phyloP scores from a whole-genome alignment of 2,888 invertebrate genomes.

The Bombyx huttoni region DNA sequence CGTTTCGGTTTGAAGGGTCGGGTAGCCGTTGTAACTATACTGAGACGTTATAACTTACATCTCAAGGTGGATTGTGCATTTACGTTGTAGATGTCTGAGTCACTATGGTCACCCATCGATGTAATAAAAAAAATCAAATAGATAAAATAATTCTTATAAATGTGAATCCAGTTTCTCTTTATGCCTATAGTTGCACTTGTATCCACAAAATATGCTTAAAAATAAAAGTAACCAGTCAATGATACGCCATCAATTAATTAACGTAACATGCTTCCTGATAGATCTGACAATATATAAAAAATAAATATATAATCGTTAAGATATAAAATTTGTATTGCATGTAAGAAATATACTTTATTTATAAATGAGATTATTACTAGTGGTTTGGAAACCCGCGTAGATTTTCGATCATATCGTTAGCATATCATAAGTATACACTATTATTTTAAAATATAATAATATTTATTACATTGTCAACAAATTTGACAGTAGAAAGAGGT shows the following conservation, averaged over 20 bases:
- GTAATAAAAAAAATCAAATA: too few species aligned
- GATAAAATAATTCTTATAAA: too few species aligned
- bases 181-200: not conserved
- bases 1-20: too few species aligned
- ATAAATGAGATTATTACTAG: conserved; percentile 26
- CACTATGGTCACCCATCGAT: too few species aligned
- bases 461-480: not conserved
- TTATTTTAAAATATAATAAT: conserved; percentile 2
- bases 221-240: conserved; percentile 41
- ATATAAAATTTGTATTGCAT: conserved; percentile 48
- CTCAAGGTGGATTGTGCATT: too few species aligned
- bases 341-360: conserved; percentile 38
- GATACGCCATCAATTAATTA: conserved; percentile 58
- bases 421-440: conserved; percentile 50
- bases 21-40: too few species aligned
- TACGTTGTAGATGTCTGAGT: too few species aligned
- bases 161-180: not conserved
- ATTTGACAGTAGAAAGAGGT: not conserved
- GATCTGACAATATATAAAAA: conserved; percentile 61
- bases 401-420: conserved; percentile 70
- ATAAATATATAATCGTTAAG: conserved; percentile 53
- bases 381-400: conserved; percentile 58
- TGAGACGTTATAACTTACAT: too few species aligned
- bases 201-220: conserved; percentile 9
- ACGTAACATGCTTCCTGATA: conserved; percentile 69